A percentile compares a stretch with the other conserved stretches of the same genome.
These are phyloP conservation scores for Paratilapia polleni DNA, from an alignment of 2,113 vertebrate genomes.

Conservation along the genomic window DNA sequence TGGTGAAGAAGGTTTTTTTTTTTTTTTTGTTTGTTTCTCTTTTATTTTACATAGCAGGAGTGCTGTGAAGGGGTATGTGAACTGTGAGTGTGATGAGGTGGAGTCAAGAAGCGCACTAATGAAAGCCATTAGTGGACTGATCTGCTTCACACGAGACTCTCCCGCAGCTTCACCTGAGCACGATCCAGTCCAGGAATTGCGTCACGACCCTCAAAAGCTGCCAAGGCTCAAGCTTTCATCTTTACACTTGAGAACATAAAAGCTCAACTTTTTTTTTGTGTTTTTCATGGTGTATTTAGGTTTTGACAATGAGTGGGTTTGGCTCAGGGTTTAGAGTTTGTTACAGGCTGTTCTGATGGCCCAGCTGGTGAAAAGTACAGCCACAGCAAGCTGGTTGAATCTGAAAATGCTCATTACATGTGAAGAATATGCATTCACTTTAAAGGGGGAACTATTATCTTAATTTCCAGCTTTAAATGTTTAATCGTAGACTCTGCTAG, in stretches of 20 bases:
- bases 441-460: not conserved
- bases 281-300: constrained; percentile 5
- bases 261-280: constrained; percentile 20
- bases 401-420: not conserved
- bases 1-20: not conserved
- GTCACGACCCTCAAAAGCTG: constrained; percentile 16
- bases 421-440: not conserved
- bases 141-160: not conserved
- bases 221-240: constrained; percentile 20
- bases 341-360: not conserved
- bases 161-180: constrained; percentile 37
- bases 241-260: constrained; percentile 18
- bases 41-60: not conserved
- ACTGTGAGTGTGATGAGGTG: constrained; percentile 10
- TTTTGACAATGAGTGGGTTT: not conserved
- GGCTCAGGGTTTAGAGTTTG: not conserved
- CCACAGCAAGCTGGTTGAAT: not conserved
- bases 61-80: not conserved
- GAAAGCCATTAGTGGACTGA: constrained; percentile 32
- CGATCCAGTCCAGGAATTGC: not conserved
- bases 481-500: not conserved
- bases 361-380: not conserved
- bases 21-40: not conserved
- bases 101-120: constrained; percentile 33
- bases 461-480: not conserved